Evolutionary conservation across 2,888 invertebrate genomes (phyloP).

Genomic region (Ferdinandea cuprea): DNA sequence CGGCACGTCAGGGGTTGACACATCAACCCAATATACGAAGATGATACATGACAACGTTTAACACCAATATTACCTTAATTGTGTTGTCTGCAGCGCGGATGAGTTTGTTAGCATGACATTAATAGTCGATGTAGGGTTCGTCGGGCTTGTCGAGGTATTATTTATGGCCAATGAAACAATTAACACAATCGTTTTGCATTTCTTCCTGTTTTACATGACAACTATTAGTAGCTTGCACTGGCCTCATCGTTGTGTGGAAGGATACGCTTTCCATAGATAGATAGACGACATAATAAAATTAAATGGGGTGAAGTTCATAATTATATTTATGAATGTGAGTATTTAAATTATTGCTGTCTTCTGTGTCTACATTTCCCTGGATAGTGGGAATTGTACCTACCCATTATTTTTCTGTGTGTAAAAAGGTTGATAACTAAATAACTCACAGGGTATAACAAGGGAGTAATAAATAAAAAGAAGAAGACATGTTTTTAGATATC

Average conservation of each 20-base stretch:
- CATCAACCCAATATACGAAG: conserved; percentile 50
- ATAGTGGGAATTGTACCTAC: neutral
- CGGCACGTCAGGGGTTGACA: conserved; percentile 55
- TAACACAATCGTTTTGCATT: conserved; percentile 72
- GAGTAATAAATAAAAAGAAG: too few species aligned
- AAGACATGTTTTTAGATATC: too few species aligned
- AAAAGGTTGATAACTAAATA: too few species aligned
- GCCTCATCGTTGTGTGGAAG: conserved; percentile 60
- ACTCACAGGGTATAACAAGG: too few species aligned
- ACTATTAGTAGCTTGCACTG: conserved; percentile 38
- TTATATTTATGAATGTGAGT: conserved; percentile 69
- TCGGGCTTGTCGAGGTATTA: conserved; percentile 71
- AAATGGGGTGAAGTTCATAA: conserved; percentile 73
- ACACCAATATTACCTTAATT: conserved; percentile 71
- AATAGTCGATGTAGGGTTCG: conserved; percentile 65
- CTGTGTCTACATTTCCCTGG: conserved; percentile 21
- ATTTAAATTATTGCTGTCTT: conserved; percentile 62
- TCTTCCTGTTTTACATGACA: conserved; percentile 70
- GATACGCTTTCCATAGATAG: conserved; percentile 59
- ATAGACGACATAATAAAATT: conserved; percentile 60
- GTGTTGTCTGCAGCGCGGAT: conserved; percentile 69
- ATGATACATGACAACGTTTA: conserved; percentile 73
- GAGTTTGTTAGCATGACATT: conserved; percentile 76
- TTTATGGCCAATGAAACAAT: conserved; percentile 74
- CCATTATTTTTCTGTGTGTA: too few species aligned